Conservation (phyloP, 2,888 invertebrate species). For the Dryobotodes eremita region DNA sequence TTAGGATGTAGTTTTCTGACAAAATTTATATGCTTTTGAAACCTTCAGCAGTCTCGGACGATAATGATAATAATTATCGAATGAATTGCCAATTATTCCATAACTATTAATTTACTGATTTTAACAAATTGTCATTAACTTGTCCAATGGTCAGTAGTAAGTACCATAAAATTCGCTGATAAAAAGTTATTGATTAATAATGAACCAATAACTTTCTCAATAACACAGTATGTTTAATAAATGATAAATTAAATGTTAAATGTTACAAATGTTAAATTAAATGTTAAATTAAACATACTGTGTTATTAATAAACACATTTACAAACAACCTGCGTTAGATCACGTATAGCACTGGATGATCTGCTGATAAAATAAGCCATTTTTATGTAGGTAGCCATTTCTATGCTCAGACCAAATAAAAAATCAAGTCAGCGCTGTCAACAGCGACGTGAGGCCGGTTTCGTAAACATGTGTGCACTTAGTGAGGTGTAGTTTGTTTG, state of each 20-base stretch:
- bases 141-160: background rate
- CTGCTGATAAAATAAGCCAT: background rate
- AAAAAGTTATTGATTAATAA: conserved; percentile 18
- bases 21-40: background rate
- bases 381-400: background rate
- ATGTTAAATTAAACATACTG: too few species aligned
- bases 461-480: too few species aligned
- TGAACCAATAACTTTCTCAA: too few species aligned
- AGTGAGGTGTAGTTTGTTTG: too few species aligned
- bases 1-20: background rate
- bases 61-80: conserved; percentile 7
- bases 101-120: too few species aligned
- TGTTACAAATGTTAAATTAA: too few species aligned
- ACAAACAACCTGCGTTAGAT: background rate
- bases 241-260: too few species aligned
- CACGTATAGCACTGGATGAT: conserved; percentile 20
- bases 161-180: conserved; percentile 25
- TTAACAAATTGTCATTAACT: background rate
- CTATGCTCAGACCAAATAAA: too few species aligned
- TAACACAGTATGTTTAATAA: too few species aligned
- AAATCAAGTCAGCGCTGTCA: too few species aligned
- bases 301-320: background rate
- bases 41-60: background rate
- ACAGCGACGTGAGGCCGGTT: too few species aligned
- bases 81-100: too few species aligned